phyloP scores from a whole-genome alignment of 2,888 invertebrate species.

The Steinernema carpocapsae region DNA sequence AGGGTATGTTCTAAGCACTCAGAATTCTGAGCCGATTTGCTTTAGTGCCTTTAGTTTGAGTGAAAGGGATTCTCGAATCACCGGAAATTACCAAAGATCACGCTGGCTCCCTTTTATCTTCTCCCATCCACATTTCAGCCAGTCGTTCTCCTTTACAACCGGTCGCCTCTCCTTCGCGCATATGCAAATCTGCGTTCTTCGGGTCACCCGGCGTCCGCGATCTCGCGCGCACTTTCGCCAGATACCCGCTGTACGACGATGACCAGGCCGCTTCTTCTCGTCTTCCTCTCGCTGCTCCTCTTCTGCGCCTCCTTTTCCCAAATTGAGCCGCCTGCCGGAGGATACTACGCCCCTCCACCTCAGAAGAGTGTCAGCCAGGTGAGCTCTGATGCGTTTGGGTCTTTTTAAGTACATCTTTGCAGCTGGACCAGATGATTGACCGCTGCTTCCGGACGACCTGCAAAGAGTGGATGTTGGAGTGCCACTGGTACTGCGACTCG shows the following conservation, averaged over 20 bases:
- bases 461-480: conserved; percentile 64
- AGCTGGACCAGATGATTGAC: conserved; percentile 59
- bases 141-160: too few species aligned
- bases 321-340: not conserved
- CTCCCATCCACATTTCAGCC: too few species aligned
- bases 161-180: not conserved
- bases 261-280: not conserved
- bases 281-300: not conserved
- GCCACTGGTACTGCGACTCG: conserved; percentile 62
- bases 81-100: too few species aligned
- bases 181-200: conserved; percentile 12
- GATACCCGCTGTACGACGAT: not conserved
- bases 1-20: too few species aligned
- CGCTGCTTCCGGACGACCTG: conserved; percentile 61
- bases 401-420: conserved; percentile 30
- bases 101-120: too few species aligned
- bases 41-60: too few species aligned
- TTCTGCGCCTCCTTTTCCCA: not conserved
- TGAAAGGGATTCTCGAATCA: too few species aligned
- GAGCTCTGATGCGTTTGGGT: not conserved
- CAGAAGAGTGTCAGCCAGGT: conserved; percentile 23
- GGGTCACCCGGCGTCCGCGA: conserved; percentile 15
- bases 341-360: conserved; percentile 4
- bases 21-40: too few species aligned
- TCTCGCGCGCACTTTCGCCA: conserved; percentile 18